Evolutionary conservation across 2,797 vertebrate species (phyloP).

Genomic region (Xerus rutilus): DNA sequence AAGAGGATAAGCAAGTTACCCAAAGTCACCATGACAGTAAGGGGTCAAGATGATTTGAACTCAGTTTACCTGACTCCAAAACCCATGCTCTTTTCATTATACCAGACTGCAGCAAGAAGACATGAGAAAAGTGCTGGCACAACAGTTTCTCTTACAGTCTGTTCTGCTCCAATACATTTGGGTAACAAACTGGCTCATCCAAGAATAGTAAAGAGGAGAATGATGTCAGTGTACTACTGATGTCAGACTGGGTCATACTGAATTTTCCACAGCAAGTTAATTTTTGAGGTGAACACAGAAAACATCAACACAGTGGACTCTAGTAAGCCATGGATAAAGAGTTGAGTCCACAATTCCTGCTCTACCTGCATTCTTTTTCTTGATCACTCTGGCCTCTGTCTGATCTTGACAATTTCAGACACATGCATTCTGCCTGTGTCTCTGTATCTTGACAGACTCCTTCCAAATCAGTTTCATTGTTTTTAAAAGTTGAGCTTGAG

Average conservation of each 20-base stretch:
- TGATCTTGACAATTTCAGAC: neutral
- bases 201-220: constrained; percentile 39
- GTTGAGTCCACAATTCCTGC: neutral
- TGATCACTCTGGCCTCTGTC: neutral
- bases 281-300: neutral
- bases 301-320: neutral
- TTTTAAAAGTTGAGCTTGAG: neutral
- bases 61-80: constrained; percentile 7
- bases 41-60: neutral
- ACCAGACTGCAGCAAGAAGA: neutral
- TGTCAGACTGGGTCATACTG: neutral
- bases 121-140: neutral
- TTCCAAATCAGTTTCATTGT: neutral
- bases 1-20: neutral
- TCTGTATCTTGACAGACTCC: neutral
- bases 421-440: neutral
- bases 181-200: neutral
- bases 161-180: neutral
- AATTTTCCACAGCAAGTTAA: neutral
- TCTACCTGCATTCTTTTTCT: neutral
- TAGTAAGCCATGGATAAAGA: neutral
- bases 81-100: neutral
- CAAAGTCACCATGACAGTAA: neutral
- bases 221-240: neutral
- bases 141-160: neutral